Evolutionary conservation across 2,888 invertebrate species (phyloP).

Genomic region (Spicauda simplicius): DNA sequence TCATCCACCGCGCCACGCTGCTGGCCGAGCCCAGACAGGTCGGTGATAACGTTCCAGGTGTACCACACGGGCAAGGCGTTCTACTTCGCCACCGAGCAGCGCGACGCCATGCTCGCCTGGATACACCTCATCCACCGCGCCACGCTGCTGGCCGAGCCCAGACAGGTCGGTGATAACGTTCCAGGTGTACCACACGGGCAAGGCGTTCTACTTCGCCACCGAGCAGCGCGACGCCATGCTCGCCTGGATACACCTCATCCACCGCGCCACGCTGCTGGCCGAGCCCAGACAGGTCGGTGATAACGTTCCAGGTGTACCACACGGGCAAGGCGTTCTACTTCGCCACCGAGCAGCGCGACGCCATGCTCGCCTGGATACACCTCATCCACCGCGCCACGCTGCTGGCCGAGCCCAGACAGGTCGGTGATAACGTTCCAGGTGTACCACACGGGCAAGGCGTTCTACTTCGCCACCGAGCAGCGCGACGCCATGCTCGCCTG

Average conservation of each 20-base stretch:
- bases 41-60: constrained; percentile 90
- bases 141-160: constrained; percentile 78
- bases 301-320: constrained; percentile 94
- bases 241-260: constrained; percentile 87
- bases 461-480: constrained; percentile 93
- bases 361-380: constrained; percentile 89
- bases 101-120: constrained; percentile 90
- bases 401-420: constrained; percentile 51
- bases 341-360: constrained; percentile 90
- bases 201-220: constrained; percentile 94
- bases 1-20: constrained; percentile 83
- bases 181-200: constrained; percentile 95
- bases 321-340: constrained; percentile 94
- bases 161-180: constrained; percentile 75
- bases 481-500: constrained; percentile 89
- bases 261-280: constrained; percentile 82
- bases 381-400: constrained; percentile 83
- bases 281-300: constrained; percentile 39
- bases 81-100: constrained; percentile 93
- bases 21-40: constrained; percentile 50
- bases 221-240: constrained; percentile 89
- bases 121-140: constrained; percentile 79
- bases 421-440: constrained; percentile 90
- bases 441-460: constrained; percentile 93
- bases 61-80: constrained; percentile 95